These are phyloP conservation scores for Scartelaos histophorus DNA, from an alignment of 2,113 vertebrate species.

Conservation along the genomic window DNA sequence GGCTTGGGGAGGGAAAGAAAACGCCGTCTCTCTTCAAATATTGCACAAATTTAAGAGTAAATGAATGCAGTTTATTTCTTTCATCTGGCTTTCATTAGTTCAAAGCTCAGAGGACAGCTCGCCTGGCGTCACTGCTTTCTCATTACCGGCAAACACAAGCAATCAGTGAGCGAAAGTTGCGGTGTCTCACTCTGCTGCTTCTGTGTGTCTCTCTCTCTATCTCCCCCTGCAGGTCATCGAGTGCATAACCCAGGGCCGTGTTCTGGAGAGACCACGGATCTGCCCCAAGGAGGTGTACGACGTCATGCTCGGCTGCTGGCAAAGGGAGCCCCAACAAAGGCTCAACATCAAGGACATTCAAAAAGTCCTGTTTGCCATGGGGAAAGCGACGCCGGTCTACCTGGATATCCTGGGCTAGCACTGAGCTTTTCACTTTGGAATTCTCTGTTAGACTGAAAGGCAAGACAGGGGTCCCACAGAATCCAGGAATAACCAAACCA, in stretches of 20 bases:
- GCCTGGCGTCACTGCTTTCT: conserved; percentile 53
- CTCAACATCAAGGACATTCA: conserved; percentile 84
- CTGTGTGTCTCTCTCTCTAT: conserved; percentile 20
- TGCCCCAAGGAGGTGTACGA: conserved; percentile 85
- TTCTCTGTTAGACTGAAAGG: conserved; percentile 54
- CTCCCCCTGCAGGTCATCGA: conserved; percentile 77
- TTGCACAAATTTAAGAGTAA: conserved; percentile 38
- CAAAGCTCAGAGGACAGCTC: conserved; percentile 55
- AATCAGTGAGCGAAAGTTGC: conserved; percentile 46
- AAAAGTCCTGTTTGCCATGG: conserved; percentile 81
- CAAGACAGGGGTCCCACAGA: conserved; percentile 58
- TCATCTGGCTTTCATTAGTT: conserved; percentile 62
- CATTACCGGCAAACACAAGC: conserved; percentile 57
- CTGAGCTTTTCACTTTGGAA: background rate
- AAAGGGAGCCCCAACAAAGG: conserved; percentile 82
- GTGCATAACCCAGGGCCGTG: conserved; percentile 82
- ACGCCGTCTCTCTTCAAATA: conserved; percentile 26
- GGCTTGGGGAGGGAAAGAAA: conserved; percentile 11
- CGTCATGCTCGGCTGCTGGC: conserved; percentile 85
- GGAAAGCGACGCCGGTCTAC: conserved; percentile 82
- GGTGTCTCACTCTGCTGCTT: conserved; percentile 48
- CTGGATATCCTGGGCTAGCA: conserved; percentile 83
- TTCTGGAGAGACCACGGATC: conserved; percentile 79
- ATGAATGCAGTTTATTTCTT: conserved; percentile 53
- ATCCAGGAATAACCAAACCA: conserved; percentile 83